Conservation (phyloP, 2,113 vertebrate genomes). For the Ceyx cyanopectus region DNA sequence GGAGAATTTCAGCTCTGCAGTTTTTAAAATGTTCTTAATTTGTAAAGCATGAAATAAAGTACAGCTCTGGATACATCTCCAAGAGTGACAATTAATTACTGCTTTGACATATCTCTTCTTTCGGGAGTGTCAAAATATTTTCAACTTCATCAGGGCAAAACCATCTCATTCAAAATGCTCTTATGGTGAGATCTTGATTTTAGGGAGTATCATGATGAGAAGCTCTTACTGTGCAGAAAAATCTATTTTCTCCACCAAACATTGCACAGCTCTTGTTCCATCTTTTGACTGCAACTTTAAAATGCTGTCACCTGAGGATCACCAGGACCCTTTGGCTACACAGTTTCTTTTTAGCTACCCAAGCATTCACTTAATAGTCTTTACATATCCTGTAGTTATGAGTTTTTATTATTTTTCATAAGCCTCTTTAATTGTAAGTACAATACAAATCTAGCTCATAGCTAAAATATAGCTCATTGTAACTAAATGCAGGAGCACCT, state of each 20-base stretch:
- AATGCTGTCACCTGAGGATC: neutral
- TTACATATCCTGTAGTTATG: neutral
- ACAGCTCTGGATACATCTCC: neutral
- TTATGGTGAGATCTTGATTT: neutral
- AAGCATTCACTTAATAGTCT: neutral
- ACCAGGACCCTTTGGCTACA: neutral
- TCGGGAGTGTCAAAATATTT: conserved; percentile 24
- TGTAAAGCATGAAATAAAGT: neutral
- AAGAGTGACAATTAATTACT: neutral
- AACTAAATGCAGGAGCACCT: neutral
- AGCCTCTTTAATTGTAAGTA: neutral
- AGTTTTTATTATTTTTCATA: neutral
- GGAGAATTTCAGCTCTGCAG: neutral
- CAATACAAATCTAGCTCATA: neutral
- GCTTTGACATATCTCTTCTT: neutral
- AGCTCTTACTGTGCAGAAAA: neutral
- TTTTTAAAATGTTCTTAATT: neutral
- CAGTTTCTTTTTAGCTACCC: neutral
- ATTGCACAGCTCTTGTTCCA: neutral
- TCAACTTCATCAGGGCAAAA: neutral
- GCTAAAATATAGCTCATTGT: neutral
- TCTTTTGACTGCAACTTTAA: neutral
- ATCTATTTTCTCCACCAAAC: neutral
- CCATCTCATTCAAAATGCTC: neutral
- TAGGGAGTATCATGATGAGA: neutral